Conservation (phyloP, 2,797 vertebrate genomes). For the Podarcis siculus region DNA sequence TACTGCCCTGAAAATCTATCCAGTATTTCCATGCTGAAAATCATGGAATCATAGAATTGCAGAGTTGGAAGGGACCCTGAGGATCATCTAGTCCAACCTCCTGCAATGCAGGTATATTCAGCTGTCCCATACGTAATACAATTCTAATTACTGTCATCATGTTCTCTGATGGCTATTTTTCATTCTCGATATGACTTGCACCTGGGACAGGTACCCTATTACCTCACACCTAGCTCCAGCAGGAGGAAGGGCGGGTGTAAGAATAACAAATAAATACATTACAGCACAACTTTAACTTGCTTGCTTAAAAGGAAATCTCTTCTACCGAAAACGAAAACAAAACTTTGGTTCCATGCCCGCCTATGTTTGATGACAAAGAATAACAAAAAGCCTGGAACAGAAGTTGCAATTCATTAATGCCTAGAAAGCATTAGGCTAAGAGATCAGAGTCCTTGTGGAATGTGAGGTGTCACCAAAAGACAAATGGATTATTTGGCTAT, state of each 20-base stretch:
- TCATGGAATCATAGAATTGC: background rate
- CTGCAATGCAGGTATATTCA: no score
- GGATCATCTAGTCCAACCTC: no score
- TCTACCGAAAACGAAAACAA: background rate
- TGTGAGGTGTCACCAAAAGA: background rate
- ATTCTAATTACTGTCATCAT: background rate
- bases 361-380: background rate
- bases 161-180: background rate
- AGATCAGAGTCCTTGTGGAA: background rate
- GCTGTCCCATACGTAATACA: background rate
- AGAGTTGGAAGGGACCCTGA: no score
- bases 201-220: background rate
- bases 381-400: background rate
- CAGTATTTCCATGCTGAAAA: background rate
- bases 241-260: no score
- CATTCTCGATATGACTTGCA: no score
- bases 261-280: background rate
- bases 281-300: background rate
- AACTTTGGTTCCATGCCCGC: background rate
- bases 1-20: background rate
- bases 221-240: no score
- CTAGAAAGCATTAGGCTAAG: background rate
- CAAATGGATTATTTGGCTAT: background rate
- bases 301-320: background rate
- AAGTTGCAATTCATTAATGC: background rate